phyloP scores from a whole-genome alignment of 1,140 invertebrate species.

The Myzus persicae region DNA sequence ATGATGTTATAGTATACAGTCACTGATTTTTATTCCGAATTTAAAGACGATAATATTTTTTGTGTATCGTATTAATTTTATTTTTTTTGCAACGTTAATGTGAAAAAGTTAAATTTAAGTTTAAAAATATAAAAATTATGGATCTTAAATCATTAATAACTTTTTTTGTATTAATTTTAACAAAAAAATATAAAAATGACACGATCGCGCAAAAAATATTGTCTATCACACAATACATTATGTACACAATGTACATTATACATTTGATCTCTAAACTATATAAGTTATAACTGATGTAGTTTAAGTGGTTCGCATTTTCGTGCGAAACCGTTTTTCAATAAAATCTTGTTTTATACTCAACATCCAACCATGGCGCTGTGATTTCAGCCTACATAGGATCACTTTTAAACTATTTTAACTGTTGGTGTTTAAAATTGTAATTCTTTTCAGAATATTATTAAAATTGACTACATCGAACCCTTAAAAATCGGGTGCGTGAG shows the following conservation, averaged over 20 bases:
- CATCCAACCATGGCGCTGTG: too few species aligned
- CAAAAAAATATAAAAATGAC: neutral
- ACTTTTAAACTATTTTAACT: neutral
- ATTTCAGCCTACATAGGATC: neutral
- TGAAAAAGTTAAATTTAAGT: neutral
- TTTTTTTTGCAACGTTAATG: neutral
- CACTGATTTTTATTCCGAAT: neutral
- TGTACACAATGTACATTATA: too few species aligned
- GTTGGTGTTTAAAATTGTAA: too few species aligned
- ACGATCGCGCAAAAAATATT: neutral
- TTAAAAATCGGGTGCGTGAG: neutral
- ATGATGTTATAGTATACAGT: too few species aligned
- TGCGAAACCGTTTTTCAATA: neutral
- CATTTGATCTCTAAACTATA: neutral
- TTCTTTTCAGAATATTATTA: neutral
- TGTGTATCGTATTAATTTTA: too few species aligned
- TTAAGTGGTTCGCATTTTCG: too few species aligned
- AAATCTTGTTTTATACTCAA: neutral
- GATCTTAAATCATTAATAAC: neutral
- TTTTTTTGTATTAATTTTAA: neutral
- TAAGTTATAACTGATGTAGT: too few species aligned
- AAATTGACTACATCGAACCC: neutral
- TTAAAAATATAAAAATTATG: neutral
- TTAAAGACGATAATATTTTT: neutral
- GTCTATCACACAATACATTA: too few species aligned